Base-by-base conservation (phyloP, 2,113 vertebrate genomes). In the Ophiodon elongatus region DNA sequence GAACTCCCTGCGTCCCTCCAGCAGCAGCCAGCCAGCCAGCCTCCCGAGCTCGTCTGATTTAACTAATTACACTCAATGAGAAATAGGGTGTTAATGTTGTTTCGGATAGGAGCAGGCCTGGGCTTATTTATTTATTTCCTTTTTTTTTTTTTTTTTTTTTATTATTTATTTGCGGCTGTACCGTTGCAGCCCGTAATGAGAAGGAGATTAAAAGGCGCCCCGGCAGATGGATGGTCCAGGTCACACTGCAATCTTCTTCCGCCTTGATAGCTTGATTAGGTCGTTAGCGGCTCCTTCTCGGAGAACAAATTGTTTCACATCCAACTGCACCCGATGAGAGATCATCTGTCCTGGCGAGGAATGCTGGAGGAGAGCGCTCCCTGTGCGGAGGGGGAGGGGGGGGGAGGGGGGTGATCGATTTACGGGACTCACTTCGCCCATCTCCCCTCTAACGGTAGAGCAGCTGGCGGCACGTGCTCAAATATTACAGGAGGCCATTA, bases 191-290 rank as follows among this genome's bases (percentile, higher is more conserved):
- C 86, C 87, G 87, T 96, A 96, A 97, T 96, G 96, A 97, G 96
- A 96, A 96, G 90, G 97, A 97, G 97, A 97, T 97, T 89, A 96
- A 96, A 97, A 97, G 95, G 96, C 96, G 90, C 89, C 81, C 93
- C 91, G 95, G 97, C 97, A 99, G 97, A 98, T 98, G 97, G 98
- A 98, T 98, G 96, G 96, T 94, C 94, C 91, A 92, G 98, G 98
- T 99, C 98, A 98, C 96, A 95, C 95, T 27, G 97, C 97, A 99
- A 98, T 99, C 97, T 98, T 94, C 97, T 96, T 96, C 96, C 95
- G 92, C 96, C 96, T 96, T 97, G 97, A 98, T 97, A 96, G 97
- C 97, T 96, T 99, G 97, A 99, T 99, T 99, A 99, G 98, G 98
- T 98, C 97, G 98, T 99, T 99, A 99, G 97, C 93, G 91, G 96